Evolutionary conservation across 2,888 invertebrate genomes (phyloP).

Genomic region (Camponotus fellah): DNA sequence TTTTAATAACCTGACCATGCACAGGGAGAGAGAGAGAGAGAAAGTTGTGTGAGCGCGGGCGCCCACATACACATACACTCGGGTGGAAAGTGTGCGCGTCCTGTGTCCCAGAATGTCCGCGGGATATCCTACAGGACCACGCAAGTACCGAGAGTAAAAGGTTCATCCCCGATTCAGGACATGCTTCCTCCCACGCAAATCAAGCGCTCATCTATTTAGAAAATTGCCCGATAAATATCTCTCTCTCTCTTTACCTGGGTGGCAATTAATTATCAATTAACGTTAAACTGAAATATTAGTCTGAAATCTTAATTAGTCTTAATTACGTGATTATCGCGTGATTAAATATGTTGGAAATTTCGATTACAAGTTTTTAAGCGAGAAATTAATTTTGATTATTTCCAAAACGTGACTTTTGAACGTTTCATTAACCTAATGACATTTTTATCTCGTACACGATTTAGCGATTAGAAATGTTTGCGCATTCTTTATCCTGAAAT

Average conservation of each 20-base stretch:
- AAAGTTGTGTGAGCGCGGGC: conserved; percentile 1
- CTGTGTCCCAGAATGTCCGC: conserved; percentile 35
- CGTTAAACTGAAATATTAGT: background rate
- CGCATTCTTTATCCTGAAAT: conserved; percentile 4
- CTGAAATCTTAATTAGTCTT: background rate
- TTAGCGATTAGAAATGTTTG: background rate
- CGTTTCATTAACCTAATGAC: background rate
- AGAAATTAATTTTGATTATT: background rate
- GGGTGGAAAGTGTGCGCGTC: background rate
- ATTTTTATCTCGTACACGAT: background rate
- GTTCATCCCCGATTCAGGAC: conserved; percentile 13
- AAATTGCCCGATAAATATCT: background rate
- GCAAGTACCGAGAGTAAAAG: background rate
- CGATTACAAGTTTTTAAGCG: background rate
- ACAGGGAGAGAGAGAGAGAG: conserved; percentile 12
- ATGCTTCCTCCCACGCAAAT: background rate
- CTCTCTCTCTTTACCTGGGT: background rate
- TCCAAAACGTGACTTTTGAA: background rate
- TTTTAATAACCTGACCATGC: conserved; percentile 74
- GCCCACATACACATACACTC: background rate
- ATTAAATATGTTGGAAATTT: background rate
- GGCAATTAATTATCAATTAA: background rate
- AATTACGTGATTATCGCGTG: background rate
- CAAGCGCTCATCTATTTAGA: background rate
- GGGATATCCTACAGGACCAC: conserved; percentile 18